Evolutionary conservation across 37 sponge, comb jelly and placozoan genomes (phyloP).

Genomic region (Eunapius fragilis): DNA sequence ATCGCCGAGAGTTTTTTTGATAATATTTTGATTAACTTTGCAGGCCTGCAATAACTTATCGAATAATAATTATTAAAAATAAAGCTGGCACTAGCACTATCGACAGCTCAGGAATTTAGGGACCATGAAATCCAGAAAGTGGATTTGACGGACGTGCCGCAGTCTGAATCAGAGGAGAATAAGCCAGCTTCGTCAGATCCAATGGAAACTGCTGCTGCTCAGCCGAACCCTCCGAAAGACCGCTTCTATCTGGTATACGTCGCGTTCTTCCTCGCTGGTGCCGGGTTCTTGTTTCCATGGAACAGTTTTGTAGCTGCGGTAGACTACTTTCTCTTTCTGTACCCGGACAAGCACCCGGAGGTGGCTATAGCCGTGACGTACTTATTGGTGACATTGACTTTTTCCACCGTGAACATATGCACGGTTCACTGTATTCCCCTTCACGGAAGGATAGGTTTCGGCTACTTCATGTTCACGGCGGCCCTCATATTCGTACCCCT

Average conservation of each 20-base stretch:
- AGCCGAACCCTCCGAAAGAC: conserved; percentile 65
- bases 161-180: background rate
- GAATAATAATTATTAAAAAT: too few species aligned
- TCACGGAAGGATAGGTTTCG: conserved; percentile 62
- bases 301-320: conserved; percentile 76
- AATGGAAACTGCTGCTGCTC: background rate
- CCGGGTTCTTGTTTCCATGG: conserved; percentile 88
- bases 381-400: conserved; percentile 46
- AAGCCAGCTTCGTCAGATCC: background rate
- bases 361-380: conserved; percentile 59
- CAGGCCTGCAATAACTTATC: too few species aligned
- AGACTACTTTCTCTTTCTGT: conserved; percentile 87
- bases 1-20: too few species aligned
- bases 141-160: background rate
- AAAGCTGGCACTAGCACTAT: background rate
- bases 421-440: conserved; percentile 54
- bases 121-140: background rate
- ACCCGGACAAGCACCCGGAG: conserved; percentile 51
- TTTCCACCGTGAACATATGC: conserved; percentile 51
- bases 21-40: too few species aligned
- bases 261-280: conserved; percentile 65
- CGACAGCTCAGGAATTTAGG: background rate
- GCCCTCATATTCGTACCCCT: conserved; percentile 62
- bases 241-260: conserved; percentile 61
- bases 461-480: conserved; percentile 73